phyloP scores from a whole-genome alignment of 2,113 vertebrate genomes.

The Sterrhoptilus dennistouni region DNA sequence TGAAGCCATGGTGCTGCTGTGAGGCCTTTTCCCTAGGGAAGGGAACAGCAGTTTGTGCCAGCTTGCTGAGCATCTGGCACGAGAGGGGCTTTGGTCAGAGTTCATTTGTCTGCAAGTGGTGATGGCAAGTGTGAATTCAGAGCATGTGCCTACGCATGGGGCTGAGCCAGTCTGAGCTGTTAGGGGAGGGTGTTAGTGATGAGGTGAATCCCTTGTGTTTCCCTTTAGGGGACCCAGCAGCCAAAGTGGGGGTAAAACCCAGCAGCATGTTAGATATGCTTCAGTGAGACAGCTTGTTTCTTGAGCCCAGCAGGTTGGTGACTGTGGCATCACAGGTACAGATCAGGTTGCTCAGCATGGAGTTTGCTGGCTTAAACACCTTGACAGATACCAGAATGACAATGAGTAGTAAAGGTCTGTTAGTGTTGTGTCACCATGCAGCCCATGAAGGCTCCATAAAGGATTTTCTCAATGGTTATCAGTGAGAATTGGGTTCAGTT shows the following conservation, averaged over 20 bases:
- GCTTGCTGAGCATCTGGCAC: not conserved
- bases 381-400: not conserved
- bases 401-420: not conserved
- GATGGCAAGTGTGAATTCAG: not conserved
- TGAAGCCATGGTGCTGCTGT: not conserved
- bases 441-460: not conserved
- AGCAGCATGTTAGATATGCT: not conserved
- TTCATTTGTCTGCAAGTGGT: not conserved
- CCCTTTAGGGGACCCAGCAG: not conserved
- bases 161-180: not conserved
- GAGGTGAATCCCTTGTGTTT: not conserved
- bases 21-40: not conserved
- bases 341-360: not conserved
- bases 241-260: not conserved
- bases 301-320: not conserved
- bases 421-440: not conserved
- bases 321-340: not conserved
- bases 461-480: not conserved
- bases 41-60: not conserved
- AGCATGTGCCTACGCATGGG: rapidly evolving
- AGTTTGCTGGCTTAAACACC: not conserved
- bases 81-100: not conserved
- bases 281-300: not conserved
- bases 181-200: not conserved
- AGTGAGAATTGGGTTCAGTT: not conserved